Evolutionary conservation across 2,113 vertebrate genomes (phyloP), one percentile per base, ranked within the genome.

Genomic region (Salvator merianae): DNA sequence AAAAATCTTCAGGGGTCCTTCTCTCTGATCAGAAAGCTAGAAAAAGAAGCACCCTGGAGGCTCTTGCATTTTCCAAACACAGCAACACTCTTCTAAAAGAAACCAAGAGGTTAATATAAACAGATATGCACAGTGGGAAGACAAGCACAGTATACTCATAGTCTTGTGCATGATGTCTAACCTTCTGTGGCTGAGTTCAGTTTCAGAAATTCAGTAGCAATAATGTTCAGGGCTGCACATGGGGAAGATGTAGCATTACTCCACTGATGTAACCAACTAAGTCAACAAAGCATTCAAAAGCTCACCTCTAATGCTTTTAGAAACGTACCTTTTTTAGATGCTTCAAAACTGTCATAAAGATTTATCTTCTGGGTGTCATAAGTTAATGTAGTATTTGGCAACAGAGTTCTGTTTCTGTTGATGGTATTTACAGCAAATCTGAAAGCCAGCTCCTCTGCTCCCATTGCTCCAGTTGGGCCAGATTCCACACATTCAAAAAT

Each of bases 401-500:
- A 95, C 93, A 99, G 96, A 75, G 99, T 99, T 95, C 99, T 97
- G 93, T 99, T 99, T 94, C 99, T 97, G 97, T 99, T 99, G 96
- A 99, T 99, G 94, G 98, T 99, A 91, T 99, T 99, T 95, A 99
- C 97, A 95, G 99, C 98, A 97, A 99, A 99, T 95, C 99, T 97
- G 95, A 99, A 99, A 86, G 99, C 99, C 89, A 99, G 94, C 90
- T 99, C 99, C 93, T 99, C 99, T 86, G 98, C 98, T 94, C 99
- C 98, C 89, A 98, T 99, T 86, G 98, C 98, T 93, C 99, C 98
- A 84, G 98, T 99, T 82, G 98, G 98, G 36, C 98, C 97, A 79
- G 97, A 98, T 94, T 99, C 99, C 87, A 98, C 96, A 91, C 98
- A 99, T 94, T 99, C 99, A 94, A 99, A 99, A 95, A 99, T 99